These are phyloP conservation scores for Charina bottae DNA, from an alignment of 2,113 vertebrate species.

Conservation along the genomic window DNA sequence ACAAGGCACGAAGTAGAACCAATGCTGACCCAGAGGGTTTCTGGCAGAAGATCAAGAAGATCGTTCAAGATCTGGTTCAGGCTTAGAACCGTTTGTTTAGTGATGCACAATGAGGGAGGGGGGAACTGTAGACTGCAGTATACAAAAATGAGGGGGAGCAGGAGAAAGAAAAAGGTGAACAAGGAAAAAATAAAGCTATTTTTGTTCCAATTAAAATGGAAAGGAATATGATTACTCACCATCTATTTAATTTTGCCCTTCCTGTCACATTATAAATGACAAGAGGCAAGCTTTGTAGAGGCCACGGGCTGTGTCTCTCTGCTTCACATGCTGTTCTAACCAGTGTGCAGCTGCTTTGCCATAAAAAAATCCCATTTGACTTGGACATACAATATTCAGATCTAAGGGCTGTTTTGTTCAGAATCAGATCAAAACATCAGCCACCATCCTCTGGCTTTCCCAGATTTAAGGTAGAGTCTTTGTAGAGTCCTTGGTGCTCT, in stretches of 20 bases:
- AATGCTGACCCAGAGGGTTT: neutral
- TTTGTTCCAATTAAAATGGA: too few species aligned
- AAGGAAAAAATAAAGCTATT: too few species aligned
- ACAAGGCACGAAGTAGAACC: neutral
- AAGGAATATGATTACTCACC: too few species aligned
- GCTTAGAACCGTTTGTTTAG: neutral
- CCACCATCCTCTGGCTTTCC: too few species aligned
- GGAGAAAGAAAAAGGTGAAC: neutral
- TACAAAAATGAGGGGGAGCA: neutral
- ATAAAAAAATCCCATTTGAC: neutral
- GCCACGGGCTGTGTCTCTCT: too few species aligned
- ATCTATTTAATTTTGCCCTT: too few species aligned
- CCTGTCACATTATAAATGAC: too few species aligned
- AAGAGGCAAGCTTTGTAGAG: too few species aligned
- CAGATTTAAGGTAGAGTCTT: neutral
- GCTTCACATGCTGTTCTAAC: neutral
- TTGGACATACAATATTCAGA: neutral
- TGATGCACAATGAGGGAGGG: neutral
- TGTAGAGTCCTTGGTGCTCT: accelerated
- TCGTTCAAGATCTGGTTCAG: too few species aligned
- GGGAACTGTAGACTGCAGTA: neutral
- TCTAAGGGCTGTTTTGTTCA: neutral
- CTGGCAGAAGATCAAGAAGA: too few species aligned
- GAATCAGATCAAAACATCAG: neutral
- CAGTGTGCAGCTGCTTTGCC: neutral